phyloP scores from a whole-genome alignment of 2,113 vertebrate genomes.

The Paraplagusia blochii region DNA sequence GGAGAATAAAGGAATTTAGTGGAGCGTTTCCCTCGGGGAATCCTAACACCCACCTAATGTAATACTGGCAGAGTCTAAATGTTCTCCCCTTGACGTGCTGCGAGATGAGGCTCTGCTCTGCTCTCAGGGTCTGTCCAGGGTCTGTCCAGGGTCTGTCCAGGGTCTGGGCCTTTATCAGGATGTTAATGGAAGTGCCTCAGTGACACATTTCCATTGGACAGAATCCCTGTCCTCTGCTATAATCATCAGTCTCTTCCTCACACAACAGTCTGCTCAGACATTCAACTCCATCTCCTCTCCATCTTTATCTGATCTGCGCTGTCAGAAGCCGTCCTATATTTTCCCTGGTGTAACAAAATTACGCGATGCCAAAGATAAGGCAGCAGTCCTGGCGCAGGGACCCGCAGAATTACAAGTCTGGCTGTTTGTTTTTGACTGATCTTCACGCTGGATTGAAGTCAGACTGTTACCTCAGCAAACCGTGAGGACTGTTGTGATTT shows the following conservation, averaged over 20 bases:
- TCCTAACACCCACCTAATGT: conserved; percentile 65
- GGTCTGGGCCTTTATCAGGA: conserved; percentile 76
- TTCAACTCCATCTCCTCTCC: conserved; percentile 51
- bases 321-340: conserved; percentile 60
- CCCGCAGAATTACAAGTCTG: conserved; percentile 50
- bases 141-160: conserved; percentile 62
- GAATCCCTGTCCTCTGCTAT: conserved; percentile 49
- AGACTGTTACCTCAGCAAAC: conserved; percentile 38
- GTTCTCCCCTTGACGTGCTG: conserved; percentile 52
- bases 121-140: conserved; percentile 64
- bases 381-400: conserved; percentile 32
- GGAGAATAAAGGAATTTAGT: conserved; percentile 66
- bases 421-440: conserved; percentile 59
- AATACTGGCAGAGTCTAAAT: conserved; percentile 59
- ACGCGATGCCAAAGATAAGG: conserved; percentile 58
- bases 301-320: conserved; percentile 60
- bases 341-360: conserved; percentile 63
- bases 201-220: conserved; percentile 74
- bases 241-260: conserved; percentile 59
- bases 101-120: conserved; percentile 43
- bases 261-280: conserved; percentile 66
- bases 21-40: conserved; percentile 60
- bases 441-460: conserved; percentile 47
- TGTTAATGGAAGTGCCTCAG: conserved; percentile 78
- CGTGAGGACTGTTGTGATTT: conserved; percentile 23